These are phyloP conservation scores for Epizoanthus stellaris DNA, from an alignment of 92 coral and sea anemone species.

Conservation along the genomic window DNA sequence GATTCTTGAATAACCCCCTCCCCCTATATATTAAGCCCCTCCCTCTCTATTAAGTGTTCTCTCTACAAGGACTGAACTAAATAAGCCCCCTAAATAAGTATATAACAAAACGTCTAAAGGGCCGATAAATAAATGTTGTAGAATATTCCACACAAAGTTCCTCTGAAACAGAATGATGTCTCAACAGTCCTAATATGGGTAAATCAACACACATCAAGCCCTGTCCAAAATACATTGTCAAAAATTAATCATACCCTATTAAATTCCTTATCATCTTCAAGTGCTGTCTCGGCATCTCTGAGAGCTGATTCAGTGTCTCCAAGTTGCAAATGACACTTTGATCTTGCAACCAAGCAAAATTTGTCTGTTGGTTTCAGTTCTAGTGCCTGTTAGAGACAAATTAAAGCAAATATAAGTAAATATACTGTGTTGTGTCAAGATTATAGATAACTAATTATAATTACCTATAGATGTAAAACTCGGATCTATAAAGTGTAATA, in stretches of 20 bases:
- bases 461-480: no score
- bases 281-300: conserved; percentile 93
- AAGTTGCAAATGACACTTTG: conserved; percentile 87
- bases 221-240: not conserved
- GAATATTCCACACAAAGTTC: not conserved
- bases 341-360: conserved; percentile 91
- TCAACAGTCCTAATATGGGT: no score
- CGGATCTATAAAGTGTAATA: not conserved
- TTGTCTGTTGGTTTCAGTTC: conserved; percentile 96
- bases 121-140: no score
- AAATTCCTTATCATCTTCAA: conserved; percentile 92
- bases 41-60: no score
- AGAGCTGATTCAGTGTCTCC: conserved; percentile 92
- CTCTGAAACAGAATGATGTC: not conserved
- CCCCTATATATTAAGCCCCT: no score
- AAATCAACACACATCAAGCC: not conserved
- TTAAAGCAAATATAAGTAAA: not conserved
- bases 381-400: conserved; percentile 71
- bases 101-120: no score
- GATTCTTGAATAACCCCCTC: no score
- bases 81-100: no score
- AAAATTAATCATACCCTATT: conserved; percentile 65
- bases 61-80: no score
- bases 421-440: not conserved
- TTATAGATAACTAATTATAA: not conserved